A percentile compares a stretch with the other conserved stretches of the same genome.
Conservation (phyloP, 2,888 invertebrate species). For the Pomacea canaliculata region DNA sequence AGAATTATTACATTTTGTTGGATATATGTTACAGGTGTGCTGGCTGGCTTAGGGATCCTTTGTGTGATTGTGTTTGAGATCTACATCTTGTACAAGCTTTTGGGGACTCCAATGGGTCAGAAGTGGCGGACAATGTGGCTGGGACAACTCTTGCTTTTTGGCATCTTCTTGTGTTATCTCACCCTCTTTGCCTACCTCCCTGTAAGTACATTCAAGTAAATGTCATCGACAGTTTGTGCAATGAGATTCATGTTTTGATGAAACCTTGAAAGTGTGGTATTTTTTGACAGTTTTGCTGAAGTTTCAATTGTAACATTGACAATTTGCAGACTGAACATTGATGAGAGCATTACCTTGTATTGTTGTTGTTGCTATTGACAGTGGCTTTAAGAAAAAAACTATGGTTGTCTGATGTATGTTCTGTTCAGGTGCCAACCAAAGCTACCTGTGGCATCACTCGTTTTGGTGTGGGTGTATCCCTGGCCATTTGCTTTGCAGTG, state of each 20-base stretch:
- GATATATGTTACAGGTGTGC: conserved; percentile 5
- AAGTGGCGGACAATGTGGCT: conserved; percentile 67
- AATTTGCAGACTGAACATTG: too few relatives aligned
- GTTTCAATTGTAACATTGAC: too few relatives aligned
- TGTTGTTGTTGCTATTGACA: too few relatives aligned
- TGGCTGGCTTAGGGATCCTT: conserved; percentile 81
- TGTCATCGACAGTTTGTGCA: too few relatives aligned
- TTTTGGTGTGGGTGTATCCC: conserved; percentile 71
- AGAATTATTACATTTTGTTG: neutral
- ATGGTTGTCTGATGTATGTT: neutral
- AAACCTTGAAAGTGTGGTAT: too few relatives aligned
- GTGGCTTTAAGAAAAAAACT: too few relatives aligned
- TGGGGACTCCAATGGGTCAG: conserved; percentile 75
- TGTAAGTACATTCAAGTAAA: neutral
- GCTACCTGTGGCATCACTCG: conserved; percentile 70
- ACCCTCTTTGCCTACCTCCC: conserved; percentile 70
- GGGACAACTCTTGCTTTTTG: conserved; percentile 71
- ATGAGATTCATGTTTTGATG: too few relatives aligned
- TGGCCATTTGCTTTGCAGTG: conserved; percentile 88
- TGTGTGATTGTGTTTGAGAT: conserved; percentile 87
- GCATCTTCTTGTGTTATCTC: conserved; percentile 69
- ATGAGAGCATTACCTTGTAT: too few relatives aligned
- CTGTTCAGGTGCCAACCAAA: conserved; percentile 14
- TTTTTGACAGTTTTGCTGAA: too few relatives aligned
- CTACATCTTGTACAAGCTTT: conserved; percentile 87